phyloP scores from a whole-genome alignment of 1,140 invertebrate species.

The Melanaphis sacchari region DNA sequence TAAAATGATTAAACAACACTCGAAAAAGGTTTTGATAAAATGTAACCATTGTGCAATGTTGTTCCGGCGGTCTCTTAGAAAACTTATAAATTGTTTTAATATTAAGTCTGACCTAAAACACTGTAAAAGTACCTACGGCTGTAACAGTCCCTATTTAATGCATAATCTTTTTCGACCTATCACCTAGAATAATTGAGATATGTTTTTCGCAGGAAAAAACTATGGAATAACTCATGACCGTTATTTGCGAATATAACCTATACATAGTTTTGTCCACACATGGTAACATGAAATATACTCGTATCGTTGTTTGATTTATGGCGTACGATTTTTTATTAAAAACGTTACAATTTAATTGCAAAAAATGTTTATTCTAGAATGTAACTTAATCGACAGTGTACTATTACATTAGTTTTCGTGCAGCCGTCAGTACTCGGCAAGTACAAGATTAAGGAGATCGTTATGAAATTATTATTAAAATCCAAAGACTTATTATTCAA shows the following conservation, averaged over 20 bases:
- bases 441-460: not conserved
- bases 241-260: not conserved
- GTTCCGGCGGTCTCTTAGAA: not conserved
- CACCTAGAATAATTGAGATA: not conserved
- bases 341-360: not conserved
- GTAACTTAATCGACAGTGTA: not conserved
- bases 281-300: not conserved
- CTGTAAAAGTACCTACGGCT: not conserved
- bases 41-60: not conserved
- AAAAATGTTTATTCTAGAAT: not conserved
- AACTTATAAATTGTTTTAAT: constrained; percentile 46
- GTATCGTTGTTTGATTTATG: not conserved
- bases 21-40: not conserved
- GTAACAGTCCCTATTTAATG: not conserved
- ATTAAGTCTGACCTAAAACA: not conserved
- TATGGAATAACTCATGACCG: not conserved
- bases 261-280: not conserved
- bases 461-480: not conserved
- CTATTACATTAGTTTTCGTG: not conserved
- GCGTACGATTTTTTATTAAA: not conserved
- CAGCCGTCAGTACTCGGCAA: not conserved
- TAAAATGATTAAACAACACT: not conserved
- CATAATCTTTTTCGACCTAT: not conserved
- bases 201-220: not conserved
- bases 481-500: not conserved